Base-by-base conservation (phyloP, 2,888 invertebrate species). In the Spodoptera picta region DNA sequence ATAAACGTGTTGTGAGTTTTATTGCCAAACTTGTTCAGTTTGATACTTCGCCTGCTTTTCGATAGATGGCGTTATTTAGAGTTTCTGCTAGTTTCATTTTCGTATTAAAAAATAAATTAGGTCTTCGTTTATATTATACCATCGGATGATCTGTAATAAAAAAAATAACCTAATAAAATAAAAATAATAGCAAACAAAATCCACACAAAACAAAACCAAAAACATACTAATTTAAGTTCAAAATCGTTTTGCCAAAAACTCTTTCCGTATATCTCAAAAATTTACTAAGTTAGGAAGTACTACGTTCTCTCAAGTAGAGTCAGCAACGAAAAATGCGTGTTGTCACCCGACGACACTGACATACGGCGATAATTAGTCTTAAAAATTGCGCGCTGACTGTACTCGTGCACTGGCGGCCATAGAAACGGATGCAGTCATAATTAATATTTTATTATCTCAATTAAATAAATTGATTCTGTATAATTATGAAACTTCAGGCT, bases 361-460 rank as follows among this genome's bases (percentile, higher is more conserved):
- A 82, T 70, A 91, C 86, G 74, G 84, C 66, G 85, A 87, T 91
- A 90, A 92, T 92, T 92, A 91, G 85, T 88, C 84, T 89, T 90
- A 90, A 91, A 92, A 91, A 92, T 92, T 88, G 90, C 89, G 68
- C 80, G 82, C 82, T 81, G 78, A 82, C 76, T 83, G 83, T 81
- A 75, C 77, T 53, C 80, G 56, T 77, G 80, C 84, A 91, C 72
- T 84, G 58, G 60, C 6, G 82, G 82, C 62, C 87, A 85, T 14
- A 41, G 45, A 31, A 42, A 68, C 44, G 65, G 55, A 19, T n/a
- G 54, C 54, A 59, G 14, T 41, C 19, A n/a, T 27, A 27, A 27
- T 27, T 27, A 27, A 27, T 19, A 27, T 45, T 47, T 2, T 11
- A n/a, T 24, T 46, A 19, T 36, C 36, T 36, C 7, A 36, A 36